These are phyloP conservation scores for Chelonia mydas DNA, from an alignment of 2,797 vertebrate species.

Conservation along the genomic window DNA sequence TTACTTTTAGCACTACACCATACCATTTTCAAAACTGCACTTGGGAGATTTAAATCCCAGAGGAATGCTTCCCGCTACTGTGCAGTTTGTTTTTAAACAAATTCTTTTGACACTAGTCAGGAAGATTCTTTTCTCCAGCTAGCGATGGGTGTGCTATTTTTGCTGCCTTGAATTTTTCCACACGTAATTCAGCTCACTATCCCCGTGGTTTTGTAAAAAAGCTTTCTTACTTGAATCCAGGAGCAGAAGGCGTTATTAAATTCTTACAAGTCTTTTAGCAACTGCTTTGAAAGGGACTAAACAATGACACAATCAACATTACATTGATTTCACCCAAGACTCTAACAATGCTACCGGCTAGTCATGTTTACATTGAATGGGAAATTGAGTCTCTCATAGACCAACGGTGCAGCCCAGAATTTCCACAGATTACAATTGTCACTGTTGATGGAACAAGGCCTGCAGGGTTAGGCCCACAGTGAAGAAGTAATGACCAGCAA, in stretches of 20 bases:
- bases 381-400: not conserved
- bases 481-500: not conserved
- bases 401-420: constrained; percentile 7
- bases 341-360: not conserved
- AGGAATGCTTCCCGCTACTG: not conserved
- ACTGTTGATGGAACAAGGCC: not conserved
- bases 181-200: constrained; percentile 14
- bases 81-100: not conserved
- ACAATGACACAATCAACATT: constrained; percentile 45
- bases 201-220: constrained; percentile 32
- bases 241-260: constrained; percentile 31
- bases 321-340: constrained; percentile 31
- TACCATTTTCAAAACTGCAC: rapidly evolving
- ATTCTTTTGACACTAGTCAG: not conserved
- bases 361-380: constrained; percentile 52
- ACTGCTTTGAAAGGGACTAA: constrained; percentile 8
- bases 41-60: not conserved
- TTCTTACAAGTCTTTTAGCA: constrained; percentile 23
- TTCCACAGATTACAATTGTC: constrained; percentile 27
- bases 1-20: not conserved
- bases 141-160: not conserved
- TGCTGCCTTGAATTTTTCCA: constrained; percentile 30
- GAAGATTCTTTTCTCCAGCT: not conserved
- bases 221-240: not conserved
- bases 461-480: not conserved